Conservation (phyloP, 2,113 vertebrate species). For the Sprattus sprattus region DNA sequence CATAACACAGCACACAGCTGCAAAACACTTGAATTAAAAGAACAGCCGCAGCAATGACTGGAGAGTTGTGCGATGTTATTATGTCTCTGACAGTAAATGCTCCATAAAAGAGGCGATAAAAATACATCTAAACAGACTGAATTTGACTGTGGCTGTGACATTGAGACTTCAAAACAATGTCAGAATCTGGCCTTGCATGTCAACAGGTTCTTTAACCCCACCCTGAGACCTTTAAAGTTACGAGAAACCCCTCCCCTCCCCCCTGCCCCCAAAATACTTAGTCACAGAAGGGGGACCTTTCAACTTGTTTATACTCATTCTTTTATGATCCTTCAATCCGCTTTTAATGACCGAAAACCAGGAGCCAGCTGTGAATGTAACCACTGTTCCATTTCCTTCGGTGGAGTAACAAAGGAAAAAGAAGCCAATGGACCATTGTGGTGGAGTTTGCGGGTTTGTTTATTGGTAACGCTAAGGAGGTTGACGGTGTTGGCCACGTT, state of each 20-base stretch:
- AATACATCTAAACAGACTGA: background rate
- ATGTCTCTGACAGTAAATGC: background rate
- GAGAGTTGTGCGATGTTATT: background rate
- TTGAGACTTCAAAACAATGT: background rate
- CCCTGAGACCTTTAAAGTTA: constrained; percentile 60
- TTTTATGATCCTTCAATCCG: constrained; percentile 19
- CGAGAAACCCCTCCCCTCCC: constrained; percentile 40
- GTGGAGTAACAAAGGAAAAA: background rate
- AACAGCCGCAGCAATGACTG: background rate
- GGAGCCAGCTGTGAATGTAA: constrained; percentile 1
- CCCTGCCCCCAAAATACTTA: constrained; percentile 25
- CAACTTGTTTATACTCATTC: background rate
- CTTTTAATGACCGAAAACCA: constrained; percentile 21
- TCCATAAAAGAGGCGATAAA: background rate
- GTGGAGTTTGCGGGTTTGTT: background rate
- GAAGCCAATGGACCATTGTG: background rate
- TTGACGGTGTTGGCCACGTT: background rate
- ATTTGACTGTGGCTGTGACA: background rate
- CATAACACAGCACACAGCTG: background rate
- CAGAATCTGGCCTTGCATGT: constrained; percentile 20
- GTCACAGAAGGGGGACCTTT: constrained; percentile 48
- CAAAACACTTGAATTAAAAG: background rate
- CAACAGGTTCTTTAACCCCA: constrained; percentile 51
- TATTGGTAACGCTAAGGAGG: background rate
- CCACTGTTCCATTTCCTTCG: constrained; percentile 11